These are phyloP conservation scores for Hephaestus fuliginosus DNA, from an alignment of 2,797 vertebrate genomes.

Conservation along the genomic window DNA sequence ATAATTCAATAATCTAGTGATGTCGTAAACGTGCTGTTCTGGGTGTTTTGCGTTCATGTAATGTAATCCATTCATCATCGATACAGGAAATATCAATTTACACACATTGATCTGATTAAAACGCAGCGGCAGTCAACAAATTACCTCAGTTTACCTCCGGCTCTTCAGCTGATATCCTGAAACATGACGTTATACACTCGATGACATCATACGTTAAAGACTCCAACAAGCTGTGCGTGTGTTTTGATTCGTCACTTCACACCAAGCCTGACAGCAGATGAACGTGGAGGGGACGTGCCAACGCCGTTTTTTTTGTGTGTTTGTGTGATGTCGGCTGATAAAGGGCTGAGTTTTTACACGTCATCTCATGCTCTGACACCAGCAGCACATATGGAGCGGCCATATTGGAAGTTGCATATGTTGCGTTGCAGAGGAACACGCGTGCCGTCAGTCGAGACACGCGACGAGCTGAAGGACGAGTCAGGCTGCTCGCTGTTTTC, in stretches of 20 bases:
- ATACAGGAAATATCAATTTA: neutral
- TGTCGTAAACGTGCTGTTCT: neutral
- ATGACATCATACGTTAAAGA: slow-evolving; percentile 2
- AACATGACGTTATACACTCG: too few relatives aligned
- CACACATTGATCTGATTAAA: neutral
- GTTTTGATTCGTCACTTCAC: neutral
- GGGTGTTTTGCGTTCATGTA: neutral
- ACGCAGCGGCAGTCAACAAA: neutral
- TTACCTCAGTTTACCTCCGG: neutral
- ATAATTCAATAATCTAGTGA: neutral
- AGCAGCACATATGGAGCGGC: slow-evolving; percentile 37
- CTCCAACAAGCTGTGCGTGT: neutral
- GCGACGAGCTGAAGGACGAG: neutral
- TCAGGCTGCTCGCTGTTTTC: neutral
- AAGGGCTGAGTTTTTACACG: neutral
- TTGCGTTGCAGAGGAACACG: neutral
- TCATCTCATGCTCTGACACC: neutral
- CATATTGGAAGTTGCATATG: slow-evolving; percentile 50
- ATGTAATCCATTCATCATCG: neutral
- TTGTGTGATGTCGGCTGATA: neutral
- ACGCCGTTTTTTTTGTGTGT: too few relatives aligned
- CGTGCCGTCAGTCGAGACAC: neutral
- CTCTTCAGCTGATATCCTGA: neutral
- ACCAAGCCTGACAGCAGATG: fast-evolving
- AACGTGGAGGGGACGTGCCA: too few relatives aligned